Evolutionary conservation across 2,797 vertebrate species (phyloP).

Genomic region (Cryptoblepharus egeriae): DNA sequence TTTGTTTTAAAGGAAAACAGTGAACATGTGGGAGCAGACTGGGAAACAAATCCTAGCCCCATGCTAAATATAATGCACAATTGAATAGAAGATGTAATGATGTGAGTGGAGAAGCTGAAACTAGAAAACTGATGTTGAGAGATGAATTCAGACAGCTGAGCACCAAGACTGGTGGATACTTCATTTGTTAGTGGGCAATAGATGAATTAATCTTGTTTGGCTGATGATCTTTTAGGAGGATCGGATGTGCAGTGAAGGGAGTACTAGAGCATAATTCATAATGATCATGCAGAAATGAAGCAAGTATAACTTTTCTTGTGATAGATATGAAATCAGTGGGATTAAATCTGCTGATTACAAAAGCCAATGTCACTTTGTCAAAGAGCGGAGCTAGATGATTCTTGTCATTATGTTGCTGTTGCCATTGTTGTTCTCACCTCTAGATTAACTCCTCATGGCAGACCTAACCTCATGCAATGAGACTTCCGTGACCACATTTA

Average conservation of each 20-base stretch:
- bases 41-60: not conserved
- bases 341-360: not conserved
- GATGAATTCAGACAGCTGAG: too few relatives aligned
- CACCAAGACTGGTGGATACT: too few relatives aligned
- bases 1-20: not conserved
- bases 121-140: not conserved
- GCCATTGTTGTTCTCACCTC: not conserved
- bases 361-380: not conserved
- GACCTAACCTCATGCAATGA: not conserved
- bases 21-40: not conserved
- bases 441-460: not conserved
- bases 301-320: not conserved
- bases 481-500: constrained; percentile 18
- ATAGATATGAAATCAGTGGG: not conserved
- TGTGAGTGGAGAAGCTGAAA: not conserved
- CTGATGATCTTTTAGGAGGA: too few relatives aligned
- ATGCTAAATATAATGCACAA: not conserved
- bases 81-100: not conserved
- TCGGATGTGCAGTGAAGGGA: too few relatives aligned
- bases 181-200: too few relatives aligned
- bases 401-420: too few relatives aligned
- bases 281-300: not conserved
- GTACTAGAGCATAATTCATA: too few relatives aligned
- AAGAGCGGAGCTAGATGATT: not conserved
- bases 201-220: too few relatives aligned